Base-by-base conservation (phyloP, 2,797 vertebrate species). In the Platyrinchus mystaceus region DNA sequence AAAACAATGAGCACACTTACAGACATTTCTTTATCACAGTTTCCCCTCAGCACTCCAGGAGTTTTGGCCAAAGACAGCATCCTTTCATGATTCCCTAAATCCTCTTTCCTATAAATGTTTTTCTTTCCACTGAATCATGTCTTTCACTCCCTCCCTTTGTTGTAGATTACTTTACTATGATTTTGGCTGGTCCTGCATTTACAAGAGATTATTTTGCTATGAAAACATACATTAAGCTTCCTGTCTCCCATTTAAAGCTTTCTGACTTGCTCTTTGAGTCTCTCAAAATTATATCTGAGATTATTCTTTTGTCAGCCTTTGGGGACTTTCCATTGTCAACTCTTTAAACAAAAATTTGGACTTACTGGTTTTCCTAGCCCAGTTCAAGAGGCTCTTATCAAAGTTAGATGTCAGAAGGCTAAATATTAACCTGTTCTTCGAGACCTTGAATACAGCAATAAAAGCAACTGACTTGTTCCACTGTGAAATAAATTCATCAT, bases 41-140 rank as follows among this genome's bases (percentile, higher is more conserved):
- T 94, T 96, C 36, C 55, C 69, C 49, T 87, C 41, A 63, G 21
- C 50, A 32, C 14, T 73, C 26, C 41, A 63, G 53, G 44, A 89
- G 19, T 70, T 95, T 76, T 76, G 56, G 89, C 89, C 78, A 93
- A 89, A 94, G 70, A 77, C 59, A 93, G 43, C 67, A 90, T 74
- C 60, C 78, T 94, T 95, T 93, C 75, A 92, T 84, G 78, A 78
- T 89, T 93, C 34, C 6, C 39, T 37, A 23, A 87, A 63, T 93
- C 58, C n/a, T 96, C 67, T 87, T 95, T 84, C 74, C 23, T 87
- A 44, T n/a, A 84, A 92, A 73, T 87, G 84, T 92, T 95, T 95
- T 92, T 88, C 79, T 96, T 96, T 87, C 90, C 84, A 85, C 47
- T 93, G 75, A 92, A 77, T 84, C 49, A 87, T 64, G 75, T 67